A percentile compares a stretch with the other conserved stretches of the same genome.
Conservation (phyloP, 2,888 invertebrate genomes). For the Daptonema setosum region DNA sequence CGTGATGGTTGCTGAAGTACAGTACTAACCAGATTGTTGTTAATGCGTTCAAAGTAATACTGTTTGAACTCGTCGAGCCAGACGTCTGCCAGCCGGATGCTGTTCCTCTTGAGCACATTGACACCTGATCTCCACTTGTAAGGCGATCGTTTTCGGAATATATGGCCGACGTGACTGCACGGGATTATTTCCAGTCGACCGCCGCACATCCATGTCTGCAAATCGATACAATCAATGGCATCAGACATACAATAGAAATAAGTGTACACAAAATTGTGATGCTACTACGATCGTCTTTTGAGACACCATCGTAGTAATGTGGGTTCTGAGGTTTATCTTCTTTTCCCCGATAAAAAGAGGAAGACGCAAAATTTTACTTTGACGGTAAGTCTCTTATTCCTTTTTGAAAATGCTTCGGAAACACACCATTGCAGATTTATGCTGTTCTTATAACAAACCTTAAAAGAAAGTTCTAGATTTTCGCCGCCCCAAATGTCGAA, state of each 20-base stretch:
- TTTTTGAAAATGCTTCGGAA: too few relatives aligned
- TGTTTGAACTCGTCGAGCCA: slow-evolving; percentile 92
- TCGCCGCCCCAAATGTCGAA: slow-evolving; percentile 92
- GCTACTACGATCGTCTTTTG: too few relatives aligned
- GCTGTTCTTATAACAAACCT: slow-evolving; percentile 39
- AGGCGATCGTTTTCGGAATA: slow-evolving; percentile 87
- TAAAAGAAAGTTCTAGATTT: slow-evolving; percentile 63
- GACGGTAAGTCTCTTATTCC: too few relatives aligned
- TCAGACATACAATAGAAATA: too few relatives aligned
- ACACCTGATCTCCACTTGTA: slow-evolving; percentile 95
- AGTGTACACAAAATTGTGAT: too few relatives aligned
- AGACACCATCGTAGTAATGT: too few relatives aligned
- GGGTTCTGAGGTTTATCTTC: too few relatives aligned
- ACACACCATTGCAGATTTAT: too few relatives aligned
- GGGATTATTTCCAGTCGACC: slow-evolving; percentile 90
- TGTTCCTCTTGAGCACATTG: slow-evolving; percentile 86
- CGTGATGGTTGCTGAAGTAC: too few relatives aligned
- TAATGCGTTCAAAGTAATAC: slow-evolving; percentile 95
- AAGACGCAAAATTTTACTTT: too few relatives aligned
- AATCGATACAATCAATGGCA: too few relatives aligned
- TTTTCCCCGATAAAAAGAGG: too few relatives aligned
- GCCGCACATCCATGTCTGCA: slow-evolving; percentile 98
- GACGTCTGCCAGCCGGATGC: slow-evolving; percentile 77
- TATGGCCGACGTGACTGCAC: slow-evolving; percentile 95
- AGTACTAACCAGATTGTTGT: slow-evolving; percentile 31